These are phyloP conservation scores for Turdus rufiventris DNA, from an alignment of 2,113 vertebrate genomes.

Conservation along the genomic window DNA sequence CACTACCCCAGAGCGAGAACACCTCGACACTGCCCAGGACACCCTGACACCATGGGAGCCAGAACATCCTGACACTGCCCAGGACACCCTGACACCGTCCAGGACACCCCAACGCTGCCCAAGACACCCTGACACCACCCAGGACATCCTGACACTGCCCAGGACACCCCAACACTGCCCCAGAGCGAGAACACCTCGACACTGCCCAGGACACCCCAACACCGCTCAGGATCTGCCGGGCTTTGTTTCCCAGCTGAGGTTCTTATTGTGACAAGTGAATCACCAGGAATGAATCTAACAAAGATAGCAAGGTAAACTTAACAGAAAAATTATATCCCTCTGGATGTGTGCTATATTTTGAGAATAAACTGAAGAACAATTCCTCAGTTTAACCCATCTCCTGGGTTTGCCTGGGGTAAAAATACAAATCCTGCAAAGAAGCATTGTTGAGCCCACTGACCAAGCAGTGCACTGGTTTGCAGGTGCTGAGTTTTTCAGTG, in stretches of 20 bases:
- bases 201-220: too few relatives aligned
- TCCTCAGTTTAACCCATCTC: neutral
- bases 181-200: too few relatives aligned
- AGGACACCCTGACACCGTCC: too few relatives aligned
- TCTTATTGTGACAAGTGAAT: slow-evolving; percentile 30
- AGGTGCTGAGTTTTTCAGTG: neutral
- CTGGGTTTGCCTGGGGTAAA: neutral
- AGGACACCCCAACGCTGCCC: too few relatives aligned
- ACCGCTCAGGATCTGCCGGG: accelerated
- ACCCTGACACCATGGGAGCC: too few relatives aligned
- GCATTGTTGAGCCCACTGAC: neutral
- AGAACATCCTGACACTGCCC: too few relatives aligned
- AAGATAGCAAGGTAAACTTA: neutral
- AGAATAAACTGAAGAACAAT: neutral
- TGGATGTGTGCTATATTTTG: neutral
- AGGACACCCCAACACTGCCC: too few relatives aligned
- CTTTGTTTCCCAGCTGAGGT: neutral
- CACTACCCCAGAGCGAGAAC: too few relatives aligned
- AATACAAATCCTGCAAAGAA: neutral
- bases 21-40: too few relatives aligned
- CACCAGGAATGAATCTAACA: neutral
- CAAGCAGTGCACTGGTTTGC: neutral
- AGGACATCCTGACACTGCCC: too few relatives aligned
- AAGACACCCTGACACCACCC: too few relatives aligned
- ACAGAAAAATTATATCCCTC: neutral